Evolutionary conservation across 1,140 invertebrate genomes (phyloP), one percentile per base, ranked within the genome.

Genomic region (Drosophila trapezifrons): DNA sequence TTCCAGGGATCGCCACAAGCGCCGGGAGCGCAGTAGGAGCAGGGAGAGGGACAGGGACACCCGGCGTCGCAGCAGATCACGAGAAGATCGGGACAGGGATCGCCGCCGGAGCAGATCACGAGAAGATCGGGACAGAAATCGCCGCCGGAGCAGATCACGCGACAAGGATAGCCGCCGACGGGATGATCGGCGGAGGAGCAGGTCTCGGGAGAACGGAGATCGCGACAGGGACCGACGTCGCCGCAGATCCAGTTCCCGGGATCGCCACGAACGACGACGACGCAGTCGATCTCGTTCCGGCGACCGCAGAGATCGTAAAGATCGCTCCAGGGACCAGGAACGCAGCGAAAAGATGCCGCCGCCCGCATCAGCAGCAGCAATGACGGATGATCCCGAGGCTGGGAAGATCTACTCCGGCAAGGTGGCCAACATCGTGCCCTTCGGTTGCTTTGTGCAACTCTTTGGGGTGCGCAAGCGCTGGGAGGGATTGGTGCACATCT

Each of bases 401-500:
- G 94, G 95, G 20, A 95, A 95, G 94, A 98, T 99, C 82, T 99
- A 99, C 91, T 94, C 95, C 76, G 99, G 98, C 0, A 96, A 98
- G 93, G 97, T 99, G 0, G 97, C 97, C 6, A 99, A 98, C 85
- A 97, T 99, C 71, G 97, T 99, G 29, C 95, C 97, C 37, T 99
- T 99, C 93, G 99, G 99, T 3, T 99, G 98, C 92, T 99, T 99
- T 93, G 97, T 99, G 1, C 97, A 98, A 92, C 92, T 99, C 7
- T 98, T 99, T 91, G 98, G 98, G 1, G 93, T 99, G 8, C 94
- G 95, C 51, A 95, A 95, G 60, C 94, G 97, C 60, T 97, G 96
- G 95, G 99, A 99, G 93, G 99, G 99, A 3, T 93, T 99, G 0
- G 98, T 99, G 9, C 99, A 99, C 90, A 99, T 99, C 77, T 99